These are phyloP conservation scores for Tetramorium alpestre DNA, from an alignment of 1,140 invertebrate species.

Conservation along the genomic window DNA sequence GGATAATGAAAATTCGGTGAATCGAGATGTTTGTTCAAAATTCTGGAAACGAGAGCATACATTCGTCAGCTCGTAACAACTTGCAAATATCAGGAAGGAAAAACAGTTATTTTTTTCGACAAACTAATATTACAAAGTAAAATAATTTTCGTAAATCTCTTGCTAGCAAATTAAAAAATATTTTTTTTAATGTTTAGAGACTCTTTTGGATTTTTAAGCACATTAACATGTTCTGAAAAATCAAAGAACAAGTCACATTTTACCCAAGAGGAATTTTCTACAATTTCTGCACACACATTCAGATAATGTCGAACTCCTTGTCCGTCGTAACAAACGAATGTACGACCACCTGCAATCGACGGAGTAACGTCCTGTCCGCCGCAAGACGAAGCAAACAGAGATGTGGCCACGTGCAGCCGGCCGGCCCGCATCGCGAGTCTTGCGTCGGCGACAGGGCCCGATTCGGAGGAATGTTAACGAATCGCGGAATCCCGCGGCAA, in stretches of 20 bases:
- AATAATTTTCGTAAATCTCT: no score
- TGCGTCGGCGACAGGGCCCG: slow-evolving; percentile 44
- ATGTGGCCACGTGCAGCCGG: slow-evolving; percentile 20
- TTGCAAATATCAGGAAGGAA: no score
- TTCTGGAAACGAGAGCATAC: no score
- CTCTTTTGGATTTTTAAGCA: not conserved
- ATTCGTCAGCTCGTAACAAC: no score
- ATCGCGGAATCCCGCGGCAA: slow-evolving; percentile 72
- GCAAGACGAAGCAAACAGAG: not conserved
- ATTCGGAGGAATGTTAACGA: slow-evolving; percentile 78
- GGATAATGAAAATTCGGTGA: no score
- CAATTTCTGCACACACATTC: not conserved
- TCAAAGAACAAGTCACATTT: not conserved
- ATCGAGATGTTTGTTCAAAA: no score
- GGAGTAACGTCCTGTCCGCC: not conserved
- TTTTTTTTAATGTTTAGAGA: not conserved
- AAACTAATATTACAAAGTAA: no score
- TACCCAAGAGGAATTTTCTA: not conserved
- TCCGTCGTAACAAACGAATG: slow-evolving; percentile 10
- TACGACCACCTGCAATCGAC: slow-evolving; percentile 16
- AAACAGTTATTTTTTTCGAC: no score
- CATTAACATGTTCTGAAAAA: not conserved
- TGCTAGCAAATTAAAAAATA: no score
- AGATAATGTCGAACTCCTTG: not conserved
- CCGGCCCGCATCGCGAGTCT: slow-evolving; percentile 20